Percentiles rank a stretch among this genome's conserved stretches.
These are phyloP conservation scores for Furcifer pardalis DNA, from an alignment of 2,797 vertebrate genomes.

Conservation along the genomic window DNA sequence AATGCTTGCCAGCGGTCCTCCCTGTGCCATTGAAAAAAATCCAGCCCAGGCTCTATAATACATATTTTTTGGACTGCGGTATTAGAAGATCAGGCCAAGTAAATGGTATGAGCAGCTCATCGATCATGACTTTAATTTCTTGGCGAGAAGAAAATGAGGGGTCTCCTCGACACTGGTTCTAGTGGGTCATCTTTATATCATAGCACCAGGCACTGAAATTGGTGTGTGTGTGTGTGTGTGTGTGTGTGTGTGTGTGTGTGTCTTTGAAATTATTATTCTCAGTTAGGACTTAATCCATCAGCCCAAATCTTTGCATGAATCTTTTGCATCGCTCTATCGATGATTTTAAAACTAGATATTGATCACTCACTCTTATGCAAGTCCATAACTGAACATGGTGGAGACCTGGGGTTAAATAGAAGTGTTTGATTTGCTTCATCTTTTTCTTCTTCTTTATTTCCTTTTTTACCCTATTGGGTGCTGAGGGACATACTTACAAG, in stretches of 20 bases:
- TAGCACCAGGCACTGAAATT: not conserved
- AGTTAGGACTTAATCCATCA: not conserved
- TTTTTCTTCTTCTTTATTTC: no score
- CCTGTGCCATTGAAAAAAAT: conserved; percentile 57
- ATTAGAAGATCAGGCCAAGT: conserved; percentile 71
- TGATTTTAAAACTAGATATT: not conserved
- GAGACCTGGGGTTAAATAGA: not conserved
- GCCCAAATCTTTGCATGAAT: not conserved
- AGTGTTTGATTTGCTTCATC: not conserved
- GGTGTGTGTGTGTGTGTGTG: not conserved
- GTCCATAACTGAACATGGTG: not conserved
- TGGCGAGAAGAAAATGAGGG: conserved; percentile 74
- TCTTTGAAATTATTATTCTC: not conserved
- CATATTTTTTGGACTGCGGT: conserved; percentile 59
- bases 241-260: not conserved
- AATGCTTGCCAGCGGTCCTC: conserved; percentile 64
- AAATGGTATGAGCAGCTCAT: conserved; percentile 72
- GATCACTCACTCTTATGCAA: not conserved
- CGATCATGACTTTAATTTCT: conserved; percentile 81
- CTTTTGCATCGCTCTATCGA: not conserved
- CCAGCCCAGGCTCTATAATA: conserved; percentile 49
- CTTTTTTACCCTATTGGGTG: no score
- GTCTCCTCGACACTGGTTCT: conserved; percentile 19
- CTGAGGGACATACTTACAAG: no score
- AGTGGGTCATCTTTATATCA: conserved; percentile 17